Evolutionary conservation across 2,113 vertebrate species (phyloP).

Genomic region (Gnathonemus echidnorhynchus): DNA sequence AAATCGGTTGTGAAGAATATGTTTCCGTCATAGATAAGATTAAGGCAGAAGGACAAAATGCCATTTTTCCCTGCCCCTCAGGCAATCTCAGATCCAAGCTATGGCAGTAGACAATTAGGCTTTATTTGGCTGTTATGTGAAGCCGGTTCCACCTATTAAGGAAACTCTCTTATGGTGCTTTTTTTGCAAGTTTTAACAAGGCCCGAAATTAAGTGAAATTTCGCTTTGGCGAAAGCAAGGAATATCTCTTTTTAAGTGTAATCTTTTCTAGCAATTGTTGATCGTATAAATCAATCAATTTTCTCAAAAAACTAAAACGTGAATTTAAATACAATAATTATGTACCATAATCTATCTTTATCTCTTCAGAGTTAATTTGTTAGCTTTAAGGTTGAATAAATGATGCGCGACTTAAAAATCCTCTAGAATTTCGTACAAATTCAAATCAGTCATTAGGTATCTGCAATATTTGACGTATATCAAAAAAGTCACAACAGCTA

Average conservation of each 20-base stretch:
- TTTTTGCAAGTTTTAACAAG: constrained; percentile 17
- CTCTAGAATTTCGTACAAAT: not conserved
- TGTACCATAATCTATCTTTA: not conserved
- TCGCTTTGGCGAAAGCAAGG: not conserved
- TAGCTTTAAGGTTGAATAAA: not conserved
- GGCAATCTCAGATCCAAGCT: not conserved
- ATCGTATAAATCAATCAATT: not conserved
- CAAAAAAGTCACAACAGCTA: not conserved
- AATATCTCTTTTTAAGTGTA: not conserved
- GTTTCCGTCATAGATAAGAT: not conserved
- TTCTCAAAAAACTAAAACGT: not conserved
- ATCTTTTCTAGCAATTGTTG: not conserved
- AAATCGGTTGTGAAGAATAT: not conserved
- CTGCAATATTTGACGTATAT: not conserved
- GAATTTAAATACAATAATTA: not conserved
- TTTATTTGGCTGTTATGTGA: not conserved
- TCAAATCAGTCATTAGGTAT: not conserved
- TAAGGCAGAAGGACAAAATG: constrained; percentile 8
- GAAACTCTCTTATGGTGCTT: not conserved
- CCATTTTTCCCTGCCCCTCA: not conserved
- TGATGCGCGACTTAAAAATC: not conserved
- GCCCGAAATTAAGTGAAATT: constrained; percentile 16
- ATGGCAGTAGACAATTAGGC: not conserved
- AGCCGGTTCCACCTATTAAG: constrained; percentile 6
- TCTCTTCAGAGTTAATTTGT: not conserved